These are phyloP conservation scores for Epinephelus coioides DNA, from an alignment of 2,797 vertebrate genomes.

Conservation along the genomic window DNA sequence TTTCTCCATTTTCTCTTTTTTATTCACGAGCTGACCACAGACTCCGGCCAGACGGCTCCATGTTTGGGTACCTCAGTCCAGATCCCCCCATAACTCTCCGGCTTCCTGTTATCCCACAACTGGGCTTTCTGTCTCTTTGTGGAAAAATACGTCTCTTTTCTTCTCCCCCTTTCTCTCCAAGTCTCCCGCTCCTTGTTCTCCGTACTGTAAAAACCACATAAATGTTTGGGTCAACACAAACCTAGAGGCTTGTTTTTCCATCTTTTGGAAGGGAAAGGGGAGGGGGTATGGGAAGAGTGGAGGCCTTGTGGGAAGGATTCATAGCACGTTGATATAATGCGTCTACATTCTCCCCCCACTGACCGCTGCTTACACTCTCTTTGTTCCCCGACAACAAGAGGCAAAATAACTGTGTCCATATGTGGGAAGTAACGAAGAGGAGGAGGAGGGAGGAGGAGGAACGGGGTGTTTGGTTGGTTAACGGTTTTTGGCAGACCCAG, in stretches of 20 bases:
- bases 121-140: conserved; percentile 60
- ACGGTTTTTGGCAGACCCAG: conserved; percentile 72
- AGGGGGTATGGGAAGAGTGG: conserved; percentile 20
- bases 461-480: conserved; percentile 72
- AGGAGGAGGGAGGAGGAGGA: conserved; percentile 39
- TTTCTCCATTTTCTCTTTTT: conserved; percentile 53
- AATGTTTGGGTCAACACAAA: conserved; percentile 73
- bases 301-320: conserved; percentile 63
- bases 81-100: conserved; percentile 72
- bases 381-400: conserved; percentile 76
- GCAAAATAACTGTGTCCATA: conserved; percentile 79
- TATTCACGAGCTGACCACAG: conserved; percentile 83
- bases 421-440: conserved; percentile 65
- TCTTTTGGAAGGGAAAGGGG: conserved; percentile 29
- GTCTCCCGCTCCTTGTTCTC: conserved; percentile 48
- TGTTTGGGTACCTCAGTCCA: conserved; percentile 75
- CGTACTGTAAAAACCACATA: conserved; percentile 72
- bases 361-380: conserved; percentile 69
- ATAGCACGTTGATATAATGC: conserved; percentile 70
- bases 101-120: conserved; percentile 82
- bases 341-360: conserved; percentile 45
- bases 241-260: conserved; percentile 64
- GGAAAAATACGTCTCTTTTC: conserved; percentile 61
- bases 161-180: conserved; percentile 17
- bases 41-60: conserved; percentile 83